Base-by-base conservation (phyloP, 2,888 invertebrate species). In the Parelbella ahira region DNA sequence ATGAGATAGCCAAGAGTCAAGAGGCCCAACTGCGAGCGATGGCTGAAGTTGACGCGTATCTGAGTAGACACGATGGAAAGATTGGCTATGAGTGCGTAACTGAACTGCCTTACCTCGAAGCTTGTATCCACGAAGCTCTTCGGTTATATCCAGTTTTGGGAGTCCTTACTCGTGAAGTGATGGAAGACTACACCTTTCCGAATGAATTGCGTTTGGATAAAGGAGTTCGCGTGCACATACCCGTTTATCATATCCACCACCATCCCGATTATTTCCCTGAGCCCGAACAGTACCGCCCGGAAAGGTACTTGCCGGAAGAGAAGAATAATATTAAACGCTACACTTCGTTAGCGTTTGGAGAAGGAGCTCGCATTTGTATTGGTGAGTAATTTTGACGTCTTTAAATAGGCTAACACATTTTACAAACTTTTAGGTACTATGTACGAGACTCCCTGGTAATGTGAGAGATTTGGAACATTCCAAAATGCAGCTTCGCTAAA, bases 291-390 rank as follows among this genome's bases (percentile, higher is more conserved):
- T 77, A 45, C 42, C 45, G 46, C 0, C 78, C 77, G 0, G 74
- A 75, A 38, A 51, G 77, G 4, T 76, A 76, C 24, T 43, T 62
- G 1, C 55, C 58, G 0, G 66, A 58, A 11, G 54, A 58, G 3
- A 63, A 57, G 34, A 47, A 53, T 1, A 46, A 60, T 5, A 47
- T 73, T 3, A 61, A 51, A 3, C 66, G 64, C 0, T 69, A 56
- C 45, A 65, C 68, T 0, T 75, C 55, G 33, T 52, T 72, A 8
- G 68, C 77, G 0, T 78, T 71, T 30, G 74, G 77, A 7, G 66
- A 69, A 28, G 77, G 74, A 0, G 67, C 69, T 0, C 60, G 74
- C 27, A 47, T 59, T 18, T 78, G 77, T 23, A 63, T 77, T 10
- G 77, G 77, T 77, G 54, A 60, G 52, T 56, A 18, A 11, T 11